Conservation (phyloP, 1,140 invertebrate species). For the Drosophila carrolli region DNA sequence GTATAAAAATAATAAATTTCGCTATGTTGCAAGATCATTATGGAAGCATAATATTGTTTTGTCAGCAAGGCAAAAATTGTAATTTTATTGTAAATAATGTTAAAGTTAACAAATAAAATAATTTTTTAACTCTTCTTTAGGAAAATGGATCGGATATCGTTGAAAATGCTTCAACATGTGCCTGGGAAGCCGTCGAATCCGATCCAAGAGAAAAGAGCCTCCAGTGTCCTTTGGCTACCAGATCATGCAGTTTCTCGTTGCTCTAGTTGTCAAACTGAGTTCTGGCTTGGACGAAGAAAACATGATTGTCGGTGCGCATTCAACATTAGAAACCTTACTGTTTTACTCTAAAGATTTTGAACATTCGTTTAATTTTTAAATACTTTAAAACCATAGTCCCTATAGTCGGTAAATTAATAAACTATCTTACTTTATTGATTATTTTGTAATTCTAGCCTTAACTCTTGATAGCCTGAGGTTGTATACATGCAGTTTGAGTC, state of each 20-base stretch:
- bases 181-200: conserved; percentile 92
- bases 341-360: conserved; percentile 25
- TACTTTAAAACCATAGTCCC: background rate
- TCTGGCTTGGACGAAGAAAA: conserved; percentile 89
- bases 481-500: too few relatives aligned
- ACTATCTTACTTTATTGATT: background rate
- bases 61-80: background rate
- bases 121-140: conserved; percentile 70
- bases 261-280: conserved; percentile 91
- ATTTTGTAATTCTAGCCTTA: background rate
- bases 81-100: conserved; percentile 17
- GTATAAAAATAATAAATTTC: too few relatives aligned
- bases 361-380: conserved; percentile 5
- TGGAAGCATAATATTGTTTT: background rate
- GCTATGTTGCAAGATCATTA: too few relatives aligned
- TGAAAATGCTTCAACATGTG: conserved; percentile 87
- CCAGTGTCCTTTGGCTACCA: conserved; percentile 91
- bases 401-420: background rate
- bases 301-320: conserved; percentile 85
- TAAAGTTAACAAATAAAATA: too few relatives aligned
- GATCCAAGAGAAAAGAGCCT: conserved; percentile 79
- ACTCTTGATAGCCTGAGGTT: too few relatives aligned
- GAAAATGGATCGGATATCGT: conserved; percentile 85
- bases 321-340: conserved; percentile 39
- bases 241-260: conserved; percentile 93